Base-by-base conservation (phyloP, 2,113 vertebrate species). In the Spea bombifrons region DNA sequence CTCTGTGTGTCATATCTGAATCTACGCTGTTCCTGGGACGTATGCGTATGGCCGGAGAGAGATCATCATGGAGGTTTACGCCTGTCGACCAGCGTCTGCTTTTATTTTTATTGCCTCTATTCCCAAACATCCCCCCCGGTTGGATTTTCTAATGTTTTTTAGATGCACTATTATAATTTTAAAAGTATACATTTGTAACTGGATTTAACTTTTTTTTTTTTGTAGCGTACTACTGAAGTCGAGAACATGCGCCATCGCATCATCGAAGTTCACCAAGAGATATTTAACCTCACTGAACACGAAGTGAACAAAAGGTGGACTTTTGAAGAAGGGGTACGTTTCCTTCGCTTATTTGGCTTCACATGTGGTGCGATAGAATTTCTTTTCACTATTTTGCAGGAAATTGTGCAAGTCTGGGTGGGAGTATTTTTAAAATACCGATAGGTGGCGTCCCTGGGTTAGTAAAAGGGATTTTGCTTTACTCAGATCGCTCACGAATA, bases 231-330 rank as follows among this genome's bases (percentile, higher is more conserved):
- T 87, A 98, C 97, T 1, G 97, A 99, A 94, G 96, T 99, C 81
- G 97, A 99, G 89, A 99, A 99, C 84, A 98, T 99, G 97, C 94
- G 97, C 75, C 97, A 99, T 84, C 94, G 95, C 85, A 96, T 98
- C 84, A 97, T 94, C 83, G 97, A 98, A 90, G 90, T 92, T 55
- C 96, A 98, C 4, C 97, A 99, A 84, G 97, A 99, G 85, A 92
- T 97, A 71, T 97, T 97, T 89, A 98, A 96, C 92, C 96, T 96
- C 88, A 99, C 99, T 17, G 97, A 99, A 71, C 96, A 99, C 8
- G 97, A 99, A 95, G 97, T 99, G 90, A 98, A 96, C 91, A 98
- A 98, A 87, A 94, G 97, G 59, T 99, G 97, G 97, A 90, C 94
- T 15, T 99, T 99, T 85, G 97, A 99, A 85, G 97, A 99, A 90